phyloP scores from a whole-genome alignment of 2,113 vertebrate species.

The Morone saxatilis region DNA sequence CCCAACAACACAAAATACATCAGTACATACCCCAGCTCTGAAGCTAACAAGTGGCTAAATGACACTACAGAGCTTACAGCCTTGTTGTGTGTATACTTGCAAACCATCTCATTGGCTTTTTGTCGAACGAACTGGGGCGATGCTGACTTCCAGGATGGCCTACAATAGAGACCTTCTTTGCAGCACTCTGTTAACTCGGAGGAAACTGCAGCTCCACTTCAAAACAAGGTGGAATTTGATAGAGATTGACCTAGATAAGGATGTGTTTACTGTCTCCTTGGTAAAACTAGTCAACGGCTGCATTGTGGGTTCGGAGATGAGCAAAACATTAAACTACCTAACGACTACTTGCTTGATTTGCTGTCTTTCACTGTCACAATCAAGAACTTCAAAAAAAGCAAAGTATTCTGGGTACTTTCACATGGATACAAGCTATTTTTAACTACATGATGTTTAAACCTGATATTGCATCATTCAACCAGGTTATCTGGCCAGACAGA shows the following conservation, averaged over 20 bases:
- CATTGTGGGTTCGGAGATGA: not conserved
- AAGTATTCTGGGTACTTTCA: too few relatives aligned
- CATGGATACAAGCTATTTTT: not conserved
- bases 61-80: too few relatives aligned
- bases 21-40: too few relatives aligned
- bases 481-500: not conserved
- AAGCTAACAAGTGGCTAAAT: too few relatives aligned
- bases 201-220: not conserved
- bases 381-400: not conserved
- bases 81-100: too few relatives aligned
- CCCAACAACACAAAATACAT: too few relatives aligned
- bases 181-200: too few relatives aligned
- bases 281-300: not conserved
- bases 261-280: not conserved
- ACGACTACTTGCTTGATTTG: not conserved
- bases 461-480: not conserved
- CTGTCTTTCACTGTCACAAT: too few relatives aligned
- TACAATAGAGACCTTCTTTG: too few relatives aligned
- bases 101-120: too few relatives aligned
- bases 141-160: too few relatives aligned
- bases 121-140: too few relatives aligned
- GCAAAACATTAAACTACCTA: conserved; percentile 38
- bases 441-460: not conserved
- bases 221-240: not conserved
- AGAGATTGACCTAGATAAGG: conserved; percentile 13